Percentiles rank a stretch among this genome's conserved stretches.
These are phyloP conservation scores for Abramis brama DNA, from an alignment of 2,113 vertebrate species.

Conservation along the genomic window DNA sequence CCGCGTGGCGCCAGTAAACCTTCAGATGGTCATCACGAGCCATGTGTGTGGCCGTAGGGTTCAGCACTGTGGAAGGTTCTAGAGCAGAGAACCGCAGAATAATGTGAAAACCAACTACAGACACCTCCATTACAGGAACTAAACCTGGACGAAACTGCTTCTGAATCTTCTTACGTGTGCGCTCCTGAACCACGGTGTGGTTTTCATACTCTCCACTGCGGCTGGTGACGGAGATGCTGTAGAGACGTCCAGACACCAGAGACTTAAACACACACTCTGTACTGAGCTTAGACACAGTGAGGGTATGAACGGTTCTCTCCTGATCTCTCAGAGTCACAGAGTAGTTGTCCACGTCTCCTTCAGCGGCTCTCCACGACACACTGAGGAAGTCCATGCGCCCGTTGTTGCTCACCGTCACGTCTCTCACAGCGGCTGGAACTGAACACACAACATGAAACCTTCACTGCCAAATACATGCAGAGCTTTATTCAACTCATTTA, in stretches of 20 bases:
- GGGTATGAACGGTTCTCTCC: conserved; percentile 76
- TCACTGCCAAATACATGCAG: too few relatives aligned
- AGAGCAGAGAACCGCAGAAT: conserved; percentile 50
- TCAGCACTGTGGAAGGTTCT: conserved; percentile 90
- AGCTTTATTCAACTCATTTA: too few relatives aligned
- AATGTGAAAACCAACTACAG: not conserved
- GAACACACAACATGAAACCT: not conserved
- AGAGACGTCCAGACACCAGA: conserved; percentile 88
- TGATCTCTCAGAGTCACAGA: conserved; percentile 82
- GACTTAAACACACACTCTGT: conserved; percentile 89
- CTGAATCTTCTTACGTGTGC: conserved; percentile 81
- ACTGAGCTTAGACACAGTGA: conserved; percentile 79
- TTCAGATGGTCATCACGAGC: conserved; percentile 91
- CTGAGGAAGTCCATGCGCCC: conserved; percentile 90
- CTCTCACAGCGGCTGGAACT: conserved; percentile 79
- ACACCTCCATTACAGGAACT: not conserved
- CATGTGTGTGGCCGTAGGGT: conserved; percentile 86
- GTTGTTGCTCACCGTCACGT: conserved; percentile 90
- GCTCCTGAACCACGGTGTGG: conserved; percentile 81
- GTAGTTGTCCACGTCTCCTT: conserved; percentile 88
- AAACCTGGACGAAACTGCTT: too few relatives aligned
- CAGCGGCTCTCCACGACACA: conserved; percentile 88
- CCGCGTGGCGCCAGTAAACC: conserved; percentile 89
- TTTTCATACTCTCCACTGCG: conserved; percentile 86
- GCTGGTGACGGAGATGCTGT: conserved; percentile 85